These are phyloP conservation scores for Burhinus oedicnemus DNA, from an alignment of 2,113 vertebrate species.

Conservation along the genomic window DNA sequence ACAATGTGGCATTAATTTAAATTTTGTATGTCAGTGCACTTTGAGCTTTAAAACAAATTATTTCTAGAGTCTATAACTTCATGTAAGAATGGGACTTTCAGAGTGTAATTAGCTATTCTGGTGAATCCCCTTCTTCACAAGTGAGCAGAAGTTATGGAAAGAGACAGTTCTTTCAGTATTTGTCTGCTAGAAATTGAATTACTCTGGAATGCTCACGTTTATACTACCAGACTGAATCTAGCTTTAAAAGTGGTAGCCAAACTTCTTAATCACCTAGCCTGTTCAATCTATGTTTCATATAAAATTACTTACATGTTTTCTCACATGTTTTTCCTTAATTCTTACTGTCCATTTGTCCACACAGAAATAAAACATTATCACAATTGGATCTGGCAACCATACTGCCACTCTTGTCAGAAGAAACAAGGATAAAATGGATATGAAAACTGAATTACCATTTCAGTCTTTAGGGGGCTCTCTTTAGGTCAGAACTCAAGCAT, in stretches of 20 bases:
- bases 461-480: background rate
- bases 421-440: background rate
- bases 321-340: background rate
- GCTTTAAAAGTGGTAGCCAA: background rate
- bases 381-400: background rate
- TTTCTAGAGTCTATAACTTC: background rate
- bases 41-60: background rate
- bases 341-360: background rate
- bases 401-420: background rate
- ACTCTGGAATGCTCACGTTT: background rate
- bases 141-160: background rate
- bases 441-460: background rate
- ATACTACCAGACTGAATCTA: background rate
- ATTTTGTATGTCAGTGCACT: background rate
- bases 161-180: background rate
- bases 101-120: background rate
- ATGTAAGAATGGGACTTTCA: background rate
- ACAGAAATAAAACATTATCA: background rate
- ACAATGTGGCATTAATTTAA: background rate
- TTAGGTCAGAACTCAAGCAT: background rate
- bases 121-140: background rate
- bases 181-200: background rate
- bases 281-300: background rate
- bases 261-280: background rate
- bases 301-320: background rate